Conservation (phyloP, 2,888 invertebrate species). For the Cryptus armator region DNA sequence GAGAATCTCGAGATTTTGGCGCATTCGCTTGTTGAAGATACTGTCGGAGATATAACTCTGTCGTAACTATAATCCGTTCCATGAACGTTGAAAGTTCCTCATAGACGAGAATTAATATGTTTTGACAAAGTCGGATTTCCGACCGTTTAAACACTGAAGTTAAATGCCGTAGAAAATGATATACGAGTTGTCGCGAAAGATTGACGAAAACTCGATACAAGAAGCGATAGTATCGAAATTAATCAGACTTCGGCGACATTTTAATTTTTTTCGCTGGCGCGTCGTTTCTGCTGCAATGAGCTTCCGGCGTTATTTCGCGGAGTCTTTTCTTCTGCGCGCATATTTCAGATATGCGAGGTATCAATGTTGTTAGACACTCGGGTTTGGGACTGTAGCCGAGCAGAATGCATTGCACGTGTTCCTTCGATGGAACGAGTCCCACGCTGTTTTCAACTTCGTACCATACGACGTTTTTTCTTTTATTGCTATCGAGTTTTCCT, state of each 20-base stretch:
- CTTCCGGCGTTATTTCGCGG: background rate
- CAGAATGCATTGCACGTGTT: background rate
- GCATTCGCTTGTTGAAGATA: constrained; percentile 24
- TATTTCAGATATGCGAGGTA: background rate
- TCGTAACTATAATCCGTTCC: background rate
- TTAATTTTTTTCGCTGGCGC: background rate
- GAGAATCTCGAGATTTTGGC: constrained; percentile 1
- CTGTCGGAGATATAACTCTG: background rate
- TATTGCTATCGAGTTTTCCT: background rate
- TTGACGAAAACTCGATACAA: background rate
- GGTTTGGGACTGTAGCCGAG: background rate
- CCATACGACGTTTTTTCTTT: constrained; percentile 2
- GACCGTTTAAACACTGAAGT: background rate
- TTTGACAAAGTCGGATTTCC: constrained; percentile 15
- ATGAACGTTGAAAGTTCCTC: background rate
- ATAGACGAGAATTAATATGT: constrained; percentile 2
- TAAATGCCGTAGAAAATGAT: background rate
- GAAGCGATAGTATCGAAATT: background rate
- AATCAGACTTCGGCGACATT: background rate
- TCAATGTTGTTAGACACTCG: background rate
- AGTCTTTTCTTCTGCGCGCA: background rate
- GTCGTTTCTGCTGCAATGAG: background rate
- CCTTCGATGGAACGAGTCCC: background rate
- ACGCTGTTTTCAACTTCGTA: background rate
- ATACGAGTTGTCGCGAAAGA: background rate